phyloP scores from a whole-genome alignment of 2,113 vertebrate genomes.

The Carassius auratus region DNA sequence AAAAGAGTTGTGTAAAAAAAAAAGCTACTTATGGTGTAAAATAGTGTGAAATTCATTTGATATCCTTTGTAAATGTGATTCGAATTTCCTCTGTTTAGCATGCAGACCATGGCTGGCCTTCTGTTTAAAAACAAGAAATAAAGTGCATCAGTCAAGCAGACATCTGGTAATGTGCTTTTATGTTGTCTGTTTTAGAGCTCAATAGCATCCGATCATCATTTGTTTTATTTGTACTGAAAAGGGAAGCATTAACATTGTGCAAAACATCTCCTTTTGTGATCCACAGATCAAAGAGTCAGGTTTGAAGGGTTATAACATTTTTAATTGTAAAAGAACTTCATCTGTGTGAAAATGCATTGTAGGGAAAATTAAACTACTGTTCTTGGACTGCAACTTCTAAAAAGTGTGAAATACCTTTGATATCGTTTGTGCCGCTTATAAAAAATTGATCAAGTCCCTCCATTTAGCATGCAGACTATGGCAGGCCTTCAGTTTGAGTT shows the following conservation, averaged over 20 bases:
- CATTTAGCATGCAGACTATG: neutral
- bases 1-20: neutral
- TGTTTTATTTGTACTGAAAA: neutral
- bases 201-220: neutral
- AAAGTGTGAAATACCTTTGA: neutral
- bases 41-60: neutral
- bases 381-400: neutral
- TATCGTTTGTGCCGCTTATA: neutral
- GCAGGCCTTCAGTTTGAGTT: constrained; percentile 3
- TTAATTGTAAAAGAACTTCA: neutral
- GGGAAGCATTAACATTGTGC: neutral
- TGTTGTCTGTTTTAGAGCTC: neutral
- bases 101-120: neutral
- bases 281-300: neutral
- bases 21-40: no score
- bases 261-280: neutral
- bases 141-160: no score
- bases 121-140: no score
- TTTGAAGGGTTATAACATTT: neutral
- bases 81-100: neutral
- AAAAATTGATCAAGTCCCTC: neutral
- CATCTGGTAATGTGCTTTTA: neutral
- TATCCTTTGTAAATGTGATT: no score
- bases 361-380: neutral
- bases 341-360: neutral